Evolutionary conservation across 2,797 vertebrate genomes (phyloP).

Genomic region (Neopelma chrysocephalum): DNA sequence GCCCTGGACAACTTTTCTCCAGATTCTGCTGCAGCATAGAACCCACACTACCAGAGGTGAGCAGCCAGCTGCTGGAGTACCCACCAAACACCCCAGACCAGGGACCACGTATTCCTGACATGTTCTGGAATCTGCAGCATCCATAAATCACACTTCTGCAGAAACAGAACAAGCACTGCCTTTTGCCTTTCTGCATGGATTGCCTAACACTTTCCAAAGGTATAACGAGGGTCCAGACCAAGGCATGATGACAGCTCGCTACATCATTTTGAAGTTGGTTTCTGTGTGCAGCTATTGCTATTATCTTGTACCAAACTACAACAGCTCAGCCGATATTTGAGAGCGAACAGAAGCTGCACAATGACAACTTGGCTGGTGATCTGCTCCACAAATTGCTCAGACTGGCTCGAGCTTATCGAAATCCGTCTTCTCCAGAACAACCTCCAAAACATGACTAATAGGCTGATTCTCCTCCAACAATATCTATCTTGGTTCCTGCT

Average conservation of each 20-base stretch:
- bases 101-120: neutral
- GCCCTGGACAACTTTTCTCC: neutral
- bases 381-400: neutral
- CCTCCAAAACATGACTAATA: conserved; percentile 25
- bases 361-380: neutral
- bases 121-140: neutral
- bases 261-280: neutral
- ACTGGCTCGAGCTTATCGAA: neutral
- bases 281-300: neutral
- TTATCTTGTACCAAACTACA: neutral
- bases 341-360: neutral
- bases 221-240: neutral
- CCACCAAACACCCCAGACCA: neutral
- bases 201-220: neutral
- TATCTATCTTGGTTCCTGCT: conserved; percentile 26
- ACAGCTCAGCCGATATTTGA: neutral
- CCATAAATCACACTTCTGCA: neutral
- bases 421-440: conserved; percentile 5
- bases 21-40: neutral
- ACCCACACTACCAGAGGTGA: neutral
- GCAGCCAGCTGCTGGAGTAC: neutral
- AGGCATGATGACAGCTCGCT: neutral
- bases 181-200: neutral
- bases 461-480: conserved; percentile 47
- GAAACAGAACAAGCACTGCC: neutral